Evolutionary conservation across 2,888 invertebrate species (phyloP).

Genomic region (Gandaritis pyraliata): DNA sequence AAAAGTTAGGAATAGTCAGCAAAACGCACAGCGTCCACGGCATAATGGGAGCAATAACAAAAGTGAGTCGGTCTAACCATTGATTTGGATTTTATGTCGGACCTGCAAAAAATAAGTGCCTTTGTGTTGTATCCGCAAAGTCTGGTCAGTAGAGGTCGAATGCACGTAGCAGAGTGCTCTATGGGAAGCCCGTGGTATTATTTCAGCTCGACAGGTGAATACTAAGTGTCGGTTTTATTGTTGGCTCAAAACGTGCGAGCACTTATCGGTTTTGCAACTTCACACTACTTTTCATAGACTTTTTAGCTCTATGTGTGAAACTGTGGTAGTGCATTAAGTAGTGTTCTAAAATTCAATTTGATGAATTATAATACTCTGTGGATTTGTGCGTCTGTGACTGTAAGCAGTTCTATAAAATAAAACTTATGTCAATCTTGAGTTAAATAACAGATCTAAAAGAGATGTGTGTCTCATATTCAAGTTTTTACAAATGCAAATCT

Average conservation of each 20-base stretch:
- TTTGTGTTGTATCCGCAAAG: conserved; percentile 73
- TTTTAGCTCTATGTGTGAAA: conserved; percentile 3
- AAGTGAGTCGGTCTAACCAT: conserved; percentile 80
- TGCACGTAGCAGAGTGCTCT: conserved; percentile 55
- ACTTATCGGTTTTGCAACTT: conserved; percentile 51
- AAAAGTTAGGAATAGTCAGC: conserved; percentile 59
- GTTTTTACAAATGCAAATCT: too few relatives aligned
- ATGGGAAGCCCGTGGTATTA: conserved; percentile 66
- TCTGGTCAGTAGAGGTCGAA: conserved; percentile 68
- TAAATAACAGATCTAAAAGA: too few relatives aligned
- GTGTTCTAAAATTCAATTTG: too few relatives aligned
- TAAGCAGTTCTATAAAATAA: too few relatives aligned
- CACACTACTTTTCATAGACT: conserved; percentile 25
- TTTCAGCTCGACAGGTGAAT: conserved; percentile 73
- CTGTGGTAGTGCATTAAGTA: conserved; percentile 1
- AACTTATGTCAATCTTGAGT: too few relatives aligned
- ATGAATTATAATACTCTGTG: too few relatives aligned
- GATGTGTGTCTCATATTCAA: too few relatives aligned
- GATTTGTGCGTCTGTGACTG: too few relatives aligned
- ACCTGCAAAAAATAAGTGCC: conserved; percentile 69
- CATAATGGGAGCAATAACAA: conserved; percentile 78
- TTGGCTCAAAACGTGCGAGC: conserved; percentile 48
- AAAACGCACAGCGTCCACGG: conserved; percentile 58
- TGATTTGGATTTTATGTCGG: conserved; percentile 79
- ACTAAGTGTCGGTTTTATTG: conserved; percentile 69